phyloP scores from a whole-genome alignment of 2,888 invertebrate species.

The Omphaloscelis lunosa region DNA sequence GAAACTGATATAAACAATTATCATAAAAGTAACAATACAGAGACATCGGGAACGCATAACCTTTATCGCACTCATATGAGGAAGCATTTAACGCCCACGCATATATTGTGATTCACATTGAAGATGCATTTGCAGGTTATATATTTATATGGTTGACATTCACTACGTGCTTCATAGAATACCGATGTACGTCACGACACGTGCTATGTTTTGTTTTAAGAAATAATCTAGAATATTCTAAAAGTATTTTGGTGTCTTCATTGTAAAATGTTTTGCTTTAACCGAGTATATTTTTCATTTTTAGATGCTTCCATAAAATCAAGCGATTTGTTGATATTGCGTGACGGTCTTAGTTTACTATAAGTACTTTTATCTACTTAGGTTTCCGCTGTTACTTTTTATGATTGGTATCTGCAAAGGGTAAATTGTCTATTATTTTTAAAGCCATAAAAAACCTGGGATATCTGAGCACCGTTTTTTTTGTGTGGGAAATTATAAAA shows the following conservation, averaged over 20 bases:
- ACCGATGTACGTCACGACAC: slow-evolving; percentile 32
- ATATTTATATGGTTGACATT: slow-evolving; percentile 38
- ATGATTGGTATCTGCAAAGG: slow-evolving; percentile 26
- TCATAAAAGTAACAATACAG: slow-evolving; percentile 37
- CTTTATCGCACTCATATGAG: slow-evolving; percentile 33
- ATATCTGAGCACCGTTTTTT: slow-evolving; percentile 3
- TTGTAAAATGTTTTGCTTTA: slow-evolving; percentile 32
- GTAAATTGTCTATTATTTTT: slow-evolving; percentile 7
- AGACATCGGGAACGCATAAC: slow-evolving; percentile 36
- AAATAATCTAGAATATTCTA: slow-evolving; percentile 40
- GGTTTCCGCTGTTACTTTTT: slow-evolving; percentile 31
- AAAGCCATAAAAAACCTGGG: background rate
- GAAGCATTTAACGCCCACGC: slow-evolving; percentile 49
- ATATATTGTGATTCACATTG: slow-evolving; percentile 41
- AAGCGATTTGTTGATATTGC: slow-evolving; percentile 34
- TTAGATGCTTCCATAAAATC: slow-evolving; percentile 31
- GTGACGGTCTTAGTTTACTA: slow-evolving; percentile 21
- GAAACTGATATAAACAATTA: background rate
- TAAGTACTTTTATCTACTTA: slow-evolving; percentile 1
- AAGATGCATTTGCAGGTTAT: slow-evolving; percentile 55
- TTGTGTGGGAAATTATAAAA: too few relatives aligned
- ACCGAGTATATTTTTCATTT: slow-evolving; percentile 31
- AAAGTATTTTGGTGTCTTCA: slow-evolving; percentile 44
- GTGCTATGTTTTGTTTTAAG: slow-evolving; percentile 27
- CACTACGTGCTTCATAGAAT: slow-evolving; percentile 31